Evolutionary conservation across 2,888 invertebrate species (phyloP).

Genomic region (Lasioglossum marginatum): DNA sequence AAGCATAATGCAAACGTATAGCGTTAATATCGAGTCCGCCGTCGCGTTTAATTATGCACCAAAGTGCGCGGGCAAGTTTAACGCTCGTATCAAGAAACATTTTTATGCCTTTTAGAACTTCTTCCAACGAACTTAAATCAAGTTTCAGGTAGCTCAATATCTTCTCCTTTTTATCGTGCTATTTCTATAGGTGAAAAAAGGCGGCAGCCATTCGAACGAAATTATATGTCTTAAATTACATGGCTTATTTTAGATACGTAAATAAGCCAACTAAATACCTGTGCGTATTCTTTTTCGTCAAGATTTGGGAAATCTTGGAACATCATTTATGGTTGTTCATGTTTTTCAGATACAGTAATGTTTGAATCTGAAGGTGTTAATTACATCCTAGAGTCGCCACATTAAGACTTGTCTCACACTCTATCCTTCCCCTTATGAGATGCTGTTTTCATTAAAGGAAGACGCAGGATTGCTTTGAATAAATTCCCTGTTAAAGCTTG

Average conservation of each 20-base stretch:
- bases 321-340: too few relatives aligned
- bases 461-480: neutral
- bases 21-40: slow-evolving; percentile 42
- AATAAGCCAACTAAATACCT: neutral
- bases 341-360: neutral
- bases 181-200: neutral
- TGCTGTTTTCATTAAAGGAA: neutral
- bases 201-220: neutral
- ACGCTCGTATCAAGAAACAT: slow-evolving; percentile 29
- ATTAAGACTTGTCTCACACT: too few relatives aligned
- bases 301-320: neutral
- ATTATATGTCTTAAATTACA: neutral
- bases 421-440: neutral
- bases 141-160: neutral
- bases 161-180: neutral
- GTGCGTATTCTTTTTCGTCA: neutral
- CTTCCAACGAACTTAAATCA: neutral
- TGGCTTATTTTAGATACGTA: neutral
- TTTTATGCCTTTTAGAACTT: slow-evolving; percentile 31
- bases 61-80: slow-evolving; percentile 32
- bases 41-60: slow-evolving; percentile 33
- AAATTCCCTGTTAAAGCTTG: neutral
- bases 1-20: slow-evolving; percentile 56
- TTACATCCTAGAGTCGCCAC: too few relatives aligned
- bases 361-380: too few relatives aligned